Evolutionary conservation across 2,113 vertebrate species (phyloP), one percentile per base, ranked within the genome.

Genomic region (Typhlomys cinereus): DNA sequence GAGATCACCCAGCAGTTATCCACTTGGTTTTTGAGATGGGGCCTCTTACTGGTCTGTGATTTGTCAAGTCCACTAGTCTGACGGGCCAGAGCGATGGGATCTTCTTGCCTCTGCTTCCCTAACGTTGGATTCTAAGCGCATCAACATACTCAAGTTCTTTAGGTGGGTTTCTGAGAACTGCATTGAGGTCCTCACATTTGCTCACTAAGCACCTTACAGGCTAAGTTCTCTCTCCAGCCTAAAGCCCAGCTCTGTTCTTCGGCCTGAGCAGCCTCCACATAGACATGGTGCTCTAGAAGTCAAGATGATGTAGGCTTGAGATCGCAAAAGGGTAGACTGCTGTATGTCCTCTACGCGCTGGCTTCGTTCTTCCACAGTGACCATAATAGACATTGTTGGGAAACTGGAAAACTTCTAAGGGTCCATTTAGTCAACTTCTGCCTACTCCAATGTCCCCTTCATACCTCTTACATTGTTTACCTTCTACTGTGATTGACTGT

Each of bases 401-500:
- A 10, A 34, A 34, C 52, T 1, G 4, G 48, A 52, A 8, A 20
- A 4, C 11, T 36, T 29, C 57, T 4, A 11, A 82, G 4, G 18
- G 2, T 29, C 34, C 1, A 25, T 0, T 3, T 57, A 41, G 73
- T 12, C 25, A 21, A 12, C 50, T 74, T 52, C 18, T 29, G 15
- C 23, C 8, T 29, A 1, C 1, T 34, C 5, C 39, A 1, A 0
- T 1, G 7, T 25, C 46, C 62, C n/a, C n/a, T 1, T 66, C 25
- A 31, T 21, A 14, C 5, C 25, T 46, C 3, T n/a, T n/a, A 5
- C 48, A 50, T 78, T 52, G 7, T 36, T 29, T 59, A 36, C 13
- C 9, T 79, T 70, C 9, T 25, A 1, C 4, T 31, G 27, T 39
- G 57, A 52, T 29, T 5, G 9, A 36, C 62, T 52, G 83, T 84